phyloP scores from a whole-genome alignment of 1,140 invertebrate genomes.

The Marisa cornuarietis region DNA sequence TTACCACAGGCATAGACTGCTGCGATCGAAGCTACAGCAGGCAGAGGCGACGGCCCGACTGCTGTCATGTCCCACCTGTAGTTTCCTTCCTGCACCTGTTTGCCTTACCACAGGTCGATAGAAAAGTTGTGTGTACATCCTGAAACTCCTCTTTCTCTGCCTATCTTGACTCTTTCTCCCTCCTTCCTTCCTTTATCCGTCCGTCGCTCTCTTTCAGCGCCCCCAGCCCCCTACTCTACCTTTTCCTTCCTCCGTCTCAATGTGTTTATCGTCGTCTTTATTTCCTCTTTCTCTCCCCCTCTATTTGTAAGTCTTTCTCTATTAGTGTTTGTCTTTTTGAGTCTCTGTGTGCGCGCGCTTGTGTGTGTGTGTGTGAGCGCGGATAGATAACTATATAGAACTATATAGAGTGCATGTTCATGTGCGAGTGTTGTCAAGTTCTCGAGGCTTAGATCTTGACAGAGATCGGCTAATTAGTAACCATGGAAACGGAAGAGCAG shows the following conservation, averaged over 20 bases:
- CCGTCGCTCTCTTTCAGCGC: background rate
- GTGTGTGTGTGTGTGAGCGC: background rate
- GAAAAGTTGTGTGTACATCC: no score
- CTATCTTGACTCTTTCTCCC: background rate
- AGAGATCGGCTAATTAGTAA: no score
- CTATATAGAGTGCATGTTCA: background rate
- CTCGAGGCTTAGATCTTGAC: no score
- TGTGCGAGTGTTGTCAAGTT: no score
- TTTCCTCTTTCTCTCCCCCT: background rate
- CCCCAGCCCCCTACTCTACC: background rate
- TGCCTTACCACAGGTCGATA: no score
- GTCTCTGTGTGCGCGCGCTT: background rate
- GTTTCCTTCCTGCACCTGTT: no score
- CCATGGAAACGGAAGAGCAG: no score
- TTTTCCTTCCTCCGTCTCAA: background rate
- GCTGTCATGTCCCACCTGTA: no score
- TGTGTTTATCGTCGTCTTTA: background rate
- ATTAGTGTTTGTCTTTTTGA: conserved; percentile 6
- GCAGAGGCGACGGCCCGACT: no score
- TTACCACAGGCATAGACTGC: background rate
- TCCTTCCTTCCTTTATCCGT: background rate
- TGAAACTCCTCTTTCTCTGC: background rate
- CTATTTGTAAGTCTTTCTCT: background rate
- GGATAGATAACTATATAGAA: background rate
- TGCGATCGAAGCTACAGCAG: no score